Percentiles rank a stretch among this genome's conserved stretches.
Conservation (phyloP, 2,888 invertebrate species). For the Actias luna region DNA sequence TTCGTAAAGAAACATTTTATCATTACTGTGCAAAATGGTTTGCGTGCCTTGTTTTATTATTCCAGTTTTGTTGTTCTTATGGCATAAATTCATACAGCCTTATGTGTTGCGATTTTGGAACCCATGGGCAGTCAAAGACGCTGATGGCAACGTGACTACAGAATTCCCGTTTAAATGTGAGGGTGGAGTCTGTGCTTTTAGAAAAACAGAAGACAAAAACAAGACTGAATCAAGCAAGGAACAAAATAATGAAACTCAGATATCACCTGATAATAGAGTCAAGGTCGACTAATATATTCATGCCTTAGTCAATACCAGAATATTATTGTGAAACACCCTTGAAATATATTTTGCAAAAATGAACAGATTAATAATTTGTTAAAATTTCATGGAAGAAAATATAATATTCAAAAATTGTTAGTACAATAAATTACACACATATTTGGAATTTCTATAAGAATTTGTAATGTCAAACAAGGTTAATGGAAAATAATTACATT, state of each 20-base stretch:
- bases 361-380: no score
- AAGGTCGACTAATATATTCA: neutral
- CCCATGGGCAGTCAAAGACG: constrained; percentile 87
- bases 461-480: no score
- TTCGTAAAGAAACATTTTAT: neutral
- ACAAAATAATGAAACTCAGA: constrained; percentile 8
- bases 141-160: constrained; percentile 80
- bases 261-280: constrained; percentile 3
- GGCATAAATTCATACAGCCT: constrained; percentile 93
- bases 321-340: no score
- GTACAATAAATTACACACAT: no score
- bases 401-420: no score
- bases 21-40: constrained; percentile 80
- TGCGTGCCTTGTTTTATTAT: constrained; percentile 94
- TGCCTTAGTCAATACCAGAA: no score
- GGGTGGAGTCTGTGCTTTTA: constrained; percentile 78
- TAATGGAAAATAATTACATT: no score
- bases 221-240: constrained; percentile 11
- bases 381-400: no score
- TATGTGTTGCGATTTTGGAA: constrained; percentile 91
- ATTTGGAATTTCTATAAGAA: no score
- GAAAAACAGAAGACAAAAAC: constrained; percentile 18
- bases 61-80: constrained; percentile 90
- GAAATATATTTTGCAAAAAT: neutral
- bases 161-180: constrained; percentile 83